phyloP scores from a whole-genome alignment of 2,113 vertebrate genomes.

The Bombycilla garrulus region DNA sequence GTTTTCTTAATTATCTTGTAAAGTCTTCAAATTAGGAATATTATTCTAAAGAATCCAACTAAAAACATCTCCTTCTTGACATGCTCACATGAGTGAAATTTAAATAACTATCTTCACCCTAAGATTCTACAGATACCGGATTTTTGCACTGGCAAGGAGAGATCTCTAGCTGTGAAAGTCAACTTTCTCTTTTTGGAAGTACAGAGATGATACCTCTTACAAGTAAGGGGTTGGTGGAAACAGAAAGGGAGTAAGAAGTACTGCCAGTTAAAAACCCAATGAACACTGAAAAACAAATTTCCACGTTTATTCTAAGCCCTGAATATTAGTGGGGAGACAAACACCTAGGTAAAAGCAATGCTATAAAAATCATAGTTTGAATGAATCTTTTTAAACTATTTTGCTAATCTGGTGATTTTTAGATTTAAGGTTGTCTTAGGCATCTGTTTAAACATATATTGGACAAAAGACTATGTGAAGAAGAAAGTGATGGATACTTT shows the following conservation, averaged over 20 bases:
- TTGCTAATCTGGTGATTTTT: background rate
- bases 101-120: background rate
- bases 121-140: background rate
- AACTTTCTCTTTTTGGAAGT: background rate
- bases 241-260: background rate
- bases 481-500: background rate
- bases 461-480: background rate
- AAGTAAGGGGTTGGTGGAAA: background rate
- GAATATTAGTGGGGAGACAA: background rate
- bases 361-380: background rate
- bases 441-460: background rate
- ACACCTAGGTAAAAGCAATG: background rate
- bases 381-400: background rate
- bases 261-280: background rate
- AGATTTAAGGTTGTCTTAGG: background rate
- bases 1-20: background rate
- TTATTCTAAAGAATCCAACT: background rate
- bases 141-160: background rate
- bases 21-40: background rate
- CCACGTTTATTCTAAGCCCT: background rate
- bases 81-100: background rate
- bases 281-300: background rate
- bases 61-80: background rate
- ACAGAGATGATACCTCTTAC: background rate
- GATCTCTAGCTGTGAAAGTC: background rate